A percentile compares a stretch with the other conserved stretches of the same genome.
Conservation (phyloP, 1,140 invertebrate genomes). For the Cydia fagiglandana region DNA sequence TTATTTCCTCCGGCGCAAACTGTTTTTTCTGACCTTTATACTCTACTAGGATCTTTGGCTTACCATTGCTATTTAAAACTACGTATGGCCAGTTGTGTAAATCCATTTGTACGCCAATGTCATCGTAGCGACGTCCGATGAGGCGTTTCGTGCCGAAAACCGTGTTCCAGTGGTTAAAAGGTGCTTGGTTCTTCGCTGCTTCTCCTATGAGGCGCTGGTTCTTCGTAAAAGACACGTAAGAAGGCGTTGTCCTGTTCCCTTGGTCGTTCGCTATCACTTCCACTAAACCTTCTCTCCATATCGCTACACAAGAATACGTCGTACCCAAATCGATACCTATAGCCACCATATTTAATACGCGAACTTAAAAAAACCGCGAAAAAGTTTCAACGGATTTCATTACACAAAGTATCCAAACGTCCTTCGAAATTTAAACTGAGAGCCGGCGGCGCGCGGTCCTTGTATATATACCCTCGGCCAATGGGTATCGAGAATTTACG, state of each 20-base stretch:
- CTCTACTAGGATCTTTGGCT: constrained; percentile 81
- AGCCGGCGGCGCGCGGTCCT: constrained; percentile 35
- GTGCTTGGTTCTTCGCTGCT: constrained; percentile 70
- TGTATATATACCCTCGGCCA: constrained; percentile 57
- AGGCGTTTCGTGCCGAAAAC: constrained; percentile 62
- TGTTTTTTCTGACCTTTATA: constrained; percentile 79
- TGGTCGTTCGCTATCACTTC: constrained; percentile 95
- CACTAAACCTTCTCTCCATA: constrained; percentile 86
- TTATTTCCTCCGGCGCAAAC: constrained; percentile 85
- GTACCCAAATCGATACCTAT: constrained; percentile 85
- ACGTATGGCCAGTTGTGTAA: constrained; percentile 84
- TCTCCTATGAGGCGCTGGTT: constrained; percentile 87
- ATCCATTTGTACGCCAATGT: constrained; percentile 80
- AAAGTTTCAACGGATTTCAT: constrained; percentile 16
- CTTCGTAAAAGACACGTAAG: constrained; percentile 80
- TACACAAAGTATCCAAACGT: constrained; percentile 16
- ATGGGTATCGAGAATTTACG: constrained; percentile 52
- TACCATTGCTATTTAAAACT: constrained; percentile 81
- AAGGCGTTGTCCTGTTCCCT: constrained; percentile 88
- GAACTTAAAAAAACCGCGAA: constrained; percentile 25
- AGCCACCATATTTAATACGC: constrained; percentile 69
- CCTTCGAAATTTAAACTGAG: constrained; percentile 38
- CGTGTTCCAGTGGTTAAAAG: constrained; percentile 63
- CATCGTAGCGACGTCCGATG: constrained; percentile 58
- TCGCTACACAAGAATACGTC: constrained; percentile 86